These are phyloP conservation scores for Pseudococcus longispinus DNA, from an alignment of 2,888 invertebrate genomes.

Conservation along the genomic window DNA sequence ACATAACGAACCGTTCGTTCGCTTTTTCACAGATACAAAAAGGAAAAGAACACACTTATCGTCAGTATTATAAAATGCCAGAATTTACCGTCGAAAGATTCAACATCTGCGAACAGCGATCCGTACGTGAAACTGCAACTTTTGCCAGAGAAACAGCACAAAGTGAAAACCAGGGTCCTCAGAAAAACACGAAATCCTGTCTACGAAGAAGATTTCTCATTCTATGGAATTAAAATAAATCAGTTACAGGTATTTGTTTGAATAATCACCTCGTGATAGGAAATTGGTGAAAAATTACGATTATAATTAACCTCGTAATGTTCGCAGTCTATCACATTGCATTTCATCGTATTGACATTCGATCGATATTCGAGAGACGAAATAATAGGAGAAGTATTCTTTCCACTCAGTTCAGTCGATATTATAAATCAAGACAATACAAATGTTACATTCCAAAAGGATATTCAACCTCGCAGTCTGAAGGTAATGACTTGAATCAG, in stretches of 20 bases:
- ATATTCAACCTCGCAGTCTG: slow-evolving; percentile 90
- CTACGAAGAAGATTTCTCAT: slow-evolving; percentile 99
- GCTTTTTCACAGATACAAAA: slow-evolving; percentile 75
- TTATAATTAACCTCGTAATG: not conserved
- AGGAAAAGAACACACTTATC: slow-evolving; percentile 87
- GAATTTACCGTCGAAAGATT: slow-evolving; percentile 85
- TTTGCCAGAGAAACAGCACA: slow-evolving; percentile 96
- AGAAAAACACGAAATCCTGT: slow-evolving; percentile 95
- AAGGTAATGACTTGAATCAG: slow-evolving; percentile 64
- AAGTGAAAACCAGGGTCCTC: slow-evolving; percentile 94
- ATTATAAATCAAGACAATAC: slow-evolving; percentile 78
- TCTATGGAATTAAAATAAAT: slow-evolving; percentile 89
- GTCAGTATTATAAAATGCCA: slow-evolving; percentile 91
- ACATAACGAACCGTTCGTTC: not conserved
- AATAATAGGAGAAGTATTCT: slow-evolving; percentile 96
- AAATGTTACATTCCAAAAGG: slow-evolving; percentile 81
- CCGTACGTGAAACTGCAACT: slow-evolving; percentile 98
- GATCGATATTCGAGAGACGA: slow-evolving; percentile 98
- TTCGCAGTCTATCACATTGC: slow-evolving; percentile 81
- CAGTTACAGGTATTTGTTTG: slow-evolving; percentile 71
- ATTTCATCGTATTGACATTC: slow-evolving; percentile 92
- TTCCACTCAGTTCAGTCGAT: slow-evolving; percentile 75
- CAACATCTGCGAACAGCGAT: slow-evolving; percentile 82
- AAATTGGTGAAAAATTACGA: not conserved
- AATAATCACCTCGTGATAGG: not conserved